A percentile compares a stretch with the other conserved stretches of the same genome.
These are phyloP conservation scores for Borostomias antarcticus DNA, from an alignment of 2,797 vertebrate species.

Conservation along the genomic window DNA sequence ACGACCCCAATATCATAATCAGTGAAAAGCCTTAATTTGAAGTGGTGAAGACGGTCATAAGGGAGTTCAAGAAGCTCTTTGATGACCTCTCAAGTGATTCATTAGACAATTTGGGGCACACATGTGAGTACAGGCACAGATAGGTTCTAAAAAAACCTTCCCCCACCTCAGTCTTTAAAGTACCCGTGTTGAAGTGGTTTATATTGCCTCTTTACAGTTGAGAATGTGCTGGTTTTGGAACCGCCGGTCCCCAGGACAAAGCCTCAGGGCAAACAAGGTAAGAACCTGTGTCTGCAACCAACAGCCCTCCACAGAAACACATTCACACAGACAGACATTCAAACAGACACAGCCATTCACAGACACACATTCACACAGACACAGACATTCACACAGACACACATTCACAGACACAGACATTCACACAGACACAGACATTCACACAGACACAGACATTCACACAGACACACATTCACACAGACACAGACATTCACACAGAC, in stretches of 20 bases:
- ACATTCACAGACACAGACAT: too few species aligned
- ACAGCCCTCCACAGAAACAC: too few species aligned
- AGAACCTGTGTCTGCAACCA: background rate
- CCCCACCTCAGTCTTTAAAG: background rate
- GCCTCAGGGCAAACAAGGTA: background rate
- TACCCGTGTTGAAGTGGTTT: background rate
- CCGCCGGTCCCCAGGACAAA: background rate
- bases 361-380: too few species aligned
- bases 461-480: background rate
- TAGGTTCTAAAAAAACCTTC: background rate
- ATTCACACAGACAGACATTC: too few species aligned
- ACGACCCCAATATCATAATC: background rate
- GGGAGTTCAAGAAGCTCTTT: background rate
- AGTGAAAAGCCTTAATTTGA: background rate
- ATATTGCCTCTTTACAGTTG: background rate
- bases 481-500: too few species aligned
- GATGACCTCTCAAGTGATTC: background rate
- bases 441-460: background rate
- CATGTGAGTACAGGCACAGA: background rate
- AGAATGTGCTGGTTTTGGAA: constrained; percentile 1
- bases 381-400: too few species aligned
- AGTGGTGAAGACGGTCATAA: background rate
- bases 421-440: background rate
- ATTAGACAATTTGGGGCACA: background rate
- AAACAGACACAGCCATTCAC: too few species aligned